Percentiles rank a stretch among this genome's conserved stretches.
Conservation (phyloP, 2,113 vertebrate species). For the Pimephales promelas region DNA sequence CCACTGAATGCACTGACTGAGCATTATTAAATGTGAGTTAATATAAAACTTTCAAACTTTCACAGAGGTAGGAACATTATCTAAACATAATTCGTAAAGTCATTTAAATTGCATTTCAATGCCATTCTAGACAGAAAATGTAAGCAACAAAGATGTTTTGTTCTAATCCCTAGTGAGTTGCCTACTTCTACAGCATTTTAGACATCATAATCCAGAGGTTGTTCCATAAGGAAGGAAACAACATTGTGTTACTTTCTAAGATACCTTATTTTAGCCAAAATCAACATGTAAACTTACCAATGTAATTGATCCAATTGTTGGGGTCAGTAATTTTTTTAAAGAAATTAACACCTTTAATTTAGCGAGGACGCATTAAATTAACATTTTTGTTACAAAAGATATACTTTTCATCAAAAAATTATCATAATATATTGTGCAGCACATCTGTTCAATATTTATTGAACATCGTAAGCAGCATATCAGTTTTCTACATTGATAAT, state of each 20-base stretch:
- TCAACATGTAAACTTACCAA: background rate
- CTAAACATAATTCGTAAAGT: background rate
- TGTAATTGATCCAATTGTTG: background rate
- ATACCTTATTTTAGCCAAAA: background rate
- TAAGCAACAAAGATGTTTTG: background rate
- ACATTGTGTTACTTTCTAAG: background rate
- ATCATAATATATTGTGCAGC: background rate
- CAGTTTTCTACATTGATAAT: background rate
- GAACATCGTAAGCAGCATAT: background rate
- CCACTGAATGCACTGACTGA: slow-evolving; percentile 21
- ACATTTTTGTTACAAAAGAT: background rate
- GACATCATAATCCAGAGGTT: background rate
- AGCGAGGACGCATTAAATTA: background rate
- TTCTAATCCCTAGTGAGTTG: background rate
- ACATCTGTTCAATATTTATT: background rate
- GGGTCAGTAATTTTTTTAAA: background rate
- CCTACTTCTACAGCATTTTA: background rate
- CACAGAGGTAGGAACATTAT: slow-evolving; percentile 29
- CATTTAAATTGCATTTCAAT: slow-evolving; percentile 3
- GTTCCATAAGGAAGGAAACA: background rate
- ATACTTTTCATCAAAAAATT: background rate
- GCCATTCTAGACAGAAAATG: background rate
- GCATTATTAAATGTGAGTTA: slow-evolving; percentile 35
- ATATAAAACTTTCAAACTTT: slow-evolving; percentile 13
- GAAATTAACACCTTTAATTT: background rate